Base-by-base conservation (phyloP, 1,140 invertebrate species). In the Meloidogyne hapla region DNA sequence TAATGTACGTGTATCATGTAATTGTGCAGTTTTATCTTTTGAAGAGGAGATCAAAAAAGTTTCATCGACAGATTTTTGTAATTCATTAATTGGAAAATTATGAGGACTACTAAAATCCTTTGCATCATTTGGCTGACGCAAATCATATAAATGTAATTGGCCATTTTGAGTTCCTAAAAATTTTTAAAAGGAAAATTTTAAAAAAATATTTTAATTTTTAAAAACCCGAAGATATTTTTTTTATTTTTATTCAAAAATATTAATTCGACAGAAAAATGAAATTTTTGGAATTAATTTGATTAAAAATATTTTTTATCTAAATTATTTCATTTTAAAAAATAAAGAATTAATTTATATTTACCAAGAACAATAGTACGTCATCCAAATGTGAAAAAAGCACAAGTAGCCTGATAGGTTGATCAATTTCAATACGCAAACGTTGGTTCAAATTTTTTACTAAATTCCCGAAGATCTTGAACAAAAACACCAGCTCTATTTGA, bases 21-120 rank as follows among this genome's bases (percentile, higher is more conserved):
- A 73, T 48, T 84, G 75, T 5, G 85, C 85, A 26, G 85, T 87
- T 63, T 87, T 86, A 61, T 86, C 85, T 38, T 73, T 73, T 33
- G 83, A 86, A 10, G 85, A 83, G 15, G 85, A 86, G 40, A 86
- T 81, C 38, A 86, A 66, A 33, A 86, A 80, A 0, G 75, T 74
- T 48, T 87, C 75, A 33, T 86, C 85, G n/a, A 69, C 28, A 6
- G 86, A 86, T 25, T 86, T 28, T 75, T 86, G 85, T 10, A 86
- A 69, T 71, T 86, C 85, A 42, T 83, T 81, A 71, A 86, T 83
- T 26, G 72, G 48, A 70, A 74, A 82, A 64, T 23, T 62, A 75
- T 86, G 83, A 8, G 71, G 56, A 28, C 79, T 73, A 42, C 74
- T 82, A 40, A 85, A 82, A 56, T 85, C 64, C 10, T 81, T 73